A percentile compares a stretch with the other conserved stretches of the same genome.
These are phyloP conservation scores for Mormoops blainvillei DNA, from an alignment of 2,113 vertebrate genomes.

Conservation along the genomic window DNA sequence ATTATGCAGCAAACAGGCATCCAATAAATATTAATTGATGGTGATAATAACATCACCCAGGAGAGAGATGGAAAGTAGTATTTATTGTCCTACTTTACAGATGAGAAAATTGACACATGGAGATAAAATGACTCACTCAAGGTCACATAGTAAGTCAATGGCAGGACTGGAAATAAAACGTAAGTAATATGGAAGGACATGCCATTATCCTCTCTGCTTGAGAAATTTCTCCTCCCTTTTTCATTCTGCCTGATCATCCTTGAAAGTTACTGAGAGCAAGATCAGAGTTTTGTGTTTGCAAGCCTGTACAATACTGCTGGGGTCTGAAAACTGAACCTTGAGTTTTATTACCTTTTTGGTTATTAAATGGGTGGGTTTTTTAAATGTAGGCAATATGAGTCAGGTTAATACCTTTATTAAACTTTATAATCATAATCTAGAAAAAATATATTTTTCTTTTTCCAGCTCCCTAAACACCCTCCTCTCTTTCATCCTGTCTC, in stretches of 20 bases:
- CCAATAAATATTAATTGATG: slow-evolving; percentile 68
- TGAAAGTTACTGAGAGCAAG: slow-evolving; percentile 66
- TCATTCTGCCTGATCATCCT: slow-evolving; percentile 59
- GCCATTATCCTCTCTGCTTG: slow-evolving; percentile 61
- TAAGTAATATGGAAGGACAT: slow-evolving; percentile 38
- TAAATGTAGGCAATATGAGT: background rate
- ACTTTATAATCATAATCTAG: background rate
- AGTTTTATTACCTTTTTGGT: background rate
- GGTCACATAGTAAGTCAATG: slow-evolving; percentile 54
- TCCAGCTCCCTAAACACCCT: background rate
- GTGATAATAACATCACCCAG: slow-evolving; percentile 52
- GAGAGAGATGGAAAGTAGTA: slow-evolving; percentile 49
- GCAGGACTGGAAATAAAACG: slow-evolving; percentile 58
- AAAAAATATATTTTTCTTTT: background rate
- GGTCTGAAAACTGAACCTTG: background rate
- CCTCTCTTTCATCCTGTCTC: background rate
- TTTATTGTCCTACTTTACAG: slow-evolving; percentile 64
- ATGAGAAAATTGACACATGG: slow-evolving; percentile 53
- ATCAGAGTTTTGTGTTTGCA: slow-evolving; percentile 28
- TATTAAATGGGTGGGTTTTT: background rate
- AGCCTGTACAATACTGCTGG: background rate
- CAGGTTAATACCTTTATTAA: slow-evolving; percentile 4
- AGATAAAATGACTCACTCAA: slow-evolving; percentile 68
- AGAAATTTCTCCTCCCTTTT: slow-evolving; percentile 55
- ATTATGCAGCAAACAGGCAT: background rate